A percentile compares a stretch with the other conserved stretches of the same genome.
Evolutionary conservation across 1,140 invertebrate genomes (phyloP).

Genomic region (Bombyx mandarina): DNA sequence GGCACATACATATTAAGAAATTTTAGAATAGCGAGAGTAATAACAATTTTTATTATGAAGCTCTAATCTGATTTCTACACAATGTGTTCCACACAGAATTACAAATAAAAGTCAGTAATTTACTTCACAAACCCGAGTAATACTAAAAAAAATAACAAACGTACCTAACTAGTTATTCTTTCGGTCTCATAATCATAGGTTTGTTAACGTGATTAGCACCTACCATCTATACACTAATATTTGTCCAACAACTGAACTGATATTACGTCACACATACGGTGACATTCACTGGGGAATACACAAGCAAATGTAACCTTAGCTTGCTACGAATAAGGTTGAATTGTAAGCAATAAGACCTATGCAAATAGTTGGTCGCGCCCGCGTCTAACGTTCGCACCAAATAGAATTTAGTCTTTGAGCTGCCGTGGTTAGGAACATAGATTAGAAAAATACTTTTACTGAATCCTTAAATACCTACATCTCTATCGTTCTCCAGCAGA

Average conservation of each 20-base stretch:
- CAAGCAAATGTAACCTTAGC: not conserved
- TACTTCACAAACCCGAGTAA: too few relatives aligned
- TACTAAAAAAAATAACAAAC: too few relatives aligned
- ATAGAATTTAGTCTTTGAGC: slow-evolving; percentile 35
- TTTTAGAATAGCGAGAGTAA: too few relatives aligned
- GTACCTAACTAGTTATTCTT: too few relatives aligned
- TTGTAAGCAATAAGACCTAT: slow-evolving; percentile 9
- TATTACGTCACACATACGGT: slow-evolving; percentile 15
- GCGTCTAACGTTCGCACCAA: slow-evolving; percentile 29
- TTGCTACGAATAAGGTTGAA: slow-evolving; percentile 9
- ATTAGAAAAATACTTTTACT: slow-evolving; percentile 9
- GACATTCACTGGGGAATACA: too few relatives aligned
- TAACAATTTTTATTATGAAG: too few relatives aligned
- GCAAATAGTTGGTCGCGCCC: slow-evolving; percentile 20
- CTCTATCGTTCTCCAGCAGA: too few relatives aligned
- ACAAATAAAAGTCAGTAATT: too few relatives aligned
- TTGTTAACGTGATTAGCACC: slow-evolving; percentile 19
- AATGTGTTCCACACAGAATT: too few relatives aligned
- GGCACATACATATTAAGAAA: too few relatives aligned
- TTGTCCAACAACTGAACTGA: slow-evolving; percentile 18
- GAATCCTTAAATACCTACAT: not conserved
- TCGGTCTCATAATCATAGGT: slow-evolving; percentile 9
- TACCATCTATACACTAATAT: slow-evolving; percentile 10
- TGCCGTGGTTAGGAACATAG: slow-evolving; percentile 27
- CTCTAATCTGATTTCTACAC: too few relatives aligned